Percentiles rank a stretch among this genome's conserved stretches.
phyloP scores from a whole-genome alignment of 2,888 invertebrate genomes.

The Chrysolina americana region DNA sequence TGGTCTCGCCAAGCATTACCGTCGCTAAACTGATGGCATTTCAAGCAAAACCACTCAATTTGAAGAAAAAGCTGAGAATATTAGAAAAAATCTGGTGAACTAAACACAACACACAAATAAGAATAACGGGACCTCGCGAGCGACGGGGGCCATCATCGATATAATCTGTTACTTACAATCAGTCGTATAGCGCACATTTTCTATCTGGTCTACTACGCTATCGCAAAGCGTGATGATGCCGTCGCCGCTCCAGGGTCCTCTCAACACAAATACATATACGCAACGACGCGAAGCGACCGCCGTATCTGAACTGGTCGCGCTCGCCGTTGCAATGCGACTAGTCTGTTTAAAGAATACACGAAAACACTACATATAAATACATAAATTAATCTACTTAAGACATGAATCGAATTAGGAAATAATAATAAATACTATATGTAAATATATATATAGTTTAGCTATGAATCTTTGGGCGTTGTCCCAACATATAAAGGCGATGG shows the following conservation, averaged over 20 bases:
- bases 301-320: constrained; percentile 35
- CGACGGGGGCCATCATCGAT: constrained; percentile 54
- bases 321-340: constrained; percentile 65
- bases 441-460: constrained; percentile 54
- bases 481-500: constrained; percentile 59
- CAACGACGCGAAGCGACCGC: constrained; percentile 59
- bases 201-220: constrained; percentile 55
- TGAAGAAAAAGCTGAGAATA: constrained; percentile 62
- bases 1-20: constrained; percentile 67
- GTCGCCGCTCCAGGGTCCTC: constrained; percentile 55
- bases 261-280: constrained; percentile 60
- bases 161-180: constrained; percentile 53
- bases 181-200: constrained; percentile 55
- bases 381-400: constrained; percentile 59
- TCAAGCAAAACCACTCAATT: constrained; percentile 67
- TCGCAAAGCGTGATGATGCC: constrained; percentile 59
- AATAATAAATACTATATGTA: constrained; percentile 57
- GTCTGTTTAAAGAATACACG: constrained; percentile 65
- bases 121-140: constrained; percentile 55
- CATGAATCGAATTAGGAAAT: constrained; percentile 52
- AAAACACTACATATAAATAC: constrained; percentile 68
- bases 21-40: constrained; percentile 64
- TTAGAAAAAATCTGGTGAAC: constrained; percentile 61
- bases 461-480: constrained; percentile 62
- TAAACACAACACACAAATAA: constrained; percentile 68